These are phyloP conservation scores for Chloropsis hardwickii DNA, from an alignment of 2,113 vertebrate genomes.

Conservation along the genomic window DNA sequence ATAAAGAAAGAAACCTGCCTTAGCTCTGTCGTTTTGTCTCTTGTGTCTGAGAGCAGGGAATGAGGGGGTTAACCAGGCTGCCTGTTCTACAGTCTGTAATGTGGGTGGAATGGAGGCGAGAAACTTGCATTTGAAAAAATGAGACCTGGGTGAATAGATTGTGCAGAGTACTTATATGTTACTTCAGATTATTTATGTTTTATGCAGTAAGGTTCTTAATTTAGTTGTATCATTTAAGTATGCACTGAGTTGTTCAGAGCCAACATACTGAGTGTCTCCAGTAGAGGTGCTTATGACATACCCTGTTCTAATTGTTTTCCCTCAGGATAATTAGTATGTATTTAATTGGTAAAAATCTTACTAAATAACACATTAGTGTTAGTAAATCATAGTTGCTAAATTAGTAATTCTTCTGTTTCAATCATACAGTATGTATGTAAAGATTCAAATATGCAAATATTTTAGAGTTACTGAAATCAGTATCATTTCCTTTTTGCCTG, in stretches of 20 bases:
- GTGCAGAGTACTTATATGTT: neutral
- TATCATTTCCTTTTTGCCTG: neutral
- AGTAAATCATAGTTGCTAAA: neutral
- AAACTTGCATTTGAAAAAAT: neutral
- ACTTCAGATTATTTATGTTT: neutral
- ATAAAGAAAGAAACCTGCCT: neutral
- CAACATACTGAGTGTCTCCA: neutral
- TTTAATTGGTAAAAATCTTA: neutral
- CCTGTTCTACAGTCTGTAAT: neutral
- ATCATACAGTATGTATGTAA: neutral
- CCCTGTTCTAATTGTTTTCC: neutral
- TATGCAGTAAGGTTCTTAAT: neutral
- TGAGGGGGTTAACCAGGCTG: neutral
- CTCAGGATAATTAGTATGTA: neutral
- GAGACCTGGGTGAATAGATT: neutral
- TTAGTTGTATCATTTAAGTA: neutral
- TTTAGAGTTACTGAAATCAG: neutral
- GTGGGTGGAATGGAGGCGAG: accelerated
- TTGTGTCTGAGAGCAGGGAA: neutral
- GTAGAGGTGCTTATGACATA: neutral
- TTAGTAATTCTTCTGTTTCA: neutral
- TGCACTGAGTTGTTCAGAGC: neutral
- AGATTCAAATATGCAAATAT: neutral
- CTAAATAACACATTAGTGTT: neutral
- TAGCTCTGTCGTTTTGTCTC: neutral